Percentiles rank a stretch among this genome's conserved stretches.
Conservation (phyloP, 2,113 vertebrate species). For the Leptosomus discolor region DNA sequence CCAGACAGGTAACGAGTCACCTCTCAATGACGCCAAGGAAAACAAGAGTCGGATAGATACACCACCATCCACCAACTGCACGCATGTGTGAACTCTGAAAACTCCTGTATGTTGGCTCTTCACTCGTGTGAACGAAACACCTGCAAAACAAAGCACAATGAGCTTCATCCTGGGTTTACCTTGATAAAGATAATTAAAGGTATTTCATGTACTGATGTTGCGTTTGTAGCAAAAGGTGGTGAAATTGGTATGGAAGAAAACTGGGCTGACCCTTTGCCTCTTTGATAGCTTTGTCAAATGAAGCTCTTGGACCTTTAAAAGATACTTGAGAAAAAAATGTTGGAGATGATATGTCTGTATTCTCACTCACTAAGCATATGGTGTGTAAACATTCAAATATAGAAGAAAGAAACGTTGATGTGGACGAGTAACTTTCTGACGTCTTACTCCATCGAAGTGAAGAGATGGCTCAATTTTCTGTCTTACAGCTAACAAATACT, state of each 20-base stretch:
- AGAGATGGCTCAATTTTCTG: not conserved
- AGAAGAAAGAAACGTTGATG: not conserved
- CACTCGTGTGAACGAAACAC: not conserved
- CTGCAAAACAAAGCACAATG: not conserved
- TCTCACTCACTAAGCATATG: not conserved
- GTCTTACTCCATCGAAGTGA: not conserved
- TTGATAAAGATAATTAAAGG: not conserved
- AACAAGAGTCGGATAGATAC: constrained; percentile 84
- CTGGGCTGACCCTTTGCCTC: not conserved
- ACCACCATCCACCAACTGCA: constrained; percentile 89
- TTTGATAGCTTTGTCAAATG: not conserved
- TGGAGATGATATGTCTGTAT: not conserved
- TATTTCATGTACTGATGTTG: not conserved
- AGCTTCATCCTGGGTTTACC: not conserved
- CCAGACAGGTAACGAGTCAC: constrained; percentile 63
- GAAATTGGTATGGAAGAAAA: not conserved
- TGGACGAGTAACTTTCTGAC: not conserved
- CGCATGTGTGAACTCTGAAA: constrained; percentile 81
- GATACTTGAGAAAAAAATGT: not conserved
- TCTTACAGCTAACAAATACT: not conserved
- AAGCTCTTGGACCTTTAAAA: not conserved
- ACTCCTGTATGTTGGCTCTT: not conserved
- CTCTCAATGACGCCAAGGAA: constrained; percentile 80
- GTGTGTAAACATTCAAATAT: not conserved
- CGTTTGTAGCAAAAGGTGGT: not conserved